phyloP scores from a whole-genome alignment of 2,113 vertebrate species.

The Brachyhypopomus occidentalis region DNA sequence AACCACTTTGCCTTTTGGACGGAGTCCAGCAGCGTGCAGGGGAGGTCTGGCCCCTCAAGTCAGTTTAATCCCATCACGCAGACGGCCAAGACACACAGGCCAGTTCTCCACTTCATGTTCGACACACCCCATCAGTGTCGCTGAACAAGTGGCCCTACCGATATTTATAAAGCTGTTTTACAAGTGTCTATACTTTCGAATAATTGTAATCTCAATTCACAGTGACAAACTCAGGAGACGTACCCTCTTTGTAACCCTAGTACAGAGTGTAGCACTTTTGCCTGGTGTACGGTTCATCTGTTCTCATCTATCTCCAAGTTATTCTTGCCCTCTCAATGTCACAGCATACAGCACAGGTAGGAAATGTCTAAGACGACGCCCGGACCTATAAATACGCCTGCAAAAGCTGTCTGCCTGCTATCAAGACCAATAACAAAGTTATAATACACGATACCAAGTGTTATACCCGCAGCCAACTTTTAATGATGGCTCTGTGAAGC shows the following conservation, averaged over 20 bases:
- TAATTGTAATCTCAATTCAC: constrained; percentile 21
- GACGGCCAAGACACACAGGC: neutral
- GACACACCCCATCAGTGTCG: neutral
- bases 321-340: constrained; percentile 45
- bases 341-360: constrained; percentile 24
- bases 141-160: neutral
- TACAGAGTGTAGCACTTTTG: neutral
- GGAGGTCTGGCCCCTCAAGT: neutral
- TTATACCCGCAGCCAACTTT: constrained; percentile 52
- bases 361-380: constrained; percentile 37
- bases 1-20: constrained; percentile 1
- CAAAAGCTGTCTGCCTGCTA: constrained; percentile 30
- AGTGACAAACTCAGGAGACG: constrained; percentile 36
- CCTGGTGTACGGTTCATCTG: constrained; percentile 31
- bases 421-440: constrained; percentile 48
- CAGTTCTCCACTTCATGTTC: neutral
- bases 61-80: constrained; percentile 22
- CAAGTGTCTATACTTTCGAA: neutral
- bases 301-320: constrained; percentile 33
- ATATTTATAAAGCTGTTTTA: neutral
- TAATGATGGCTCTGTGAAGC: constrained; percentile 56
- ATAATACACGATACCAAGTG: constrained; percentile 39
- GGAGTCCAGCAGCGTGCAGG: neutral
- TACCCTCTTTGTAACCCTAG: constrained; percentile 9
- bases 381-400: constrained; percentile 49